Base-by-base conservation (phyloP, 2,113 vertebrate species). In the Colius striatus region DNA sequence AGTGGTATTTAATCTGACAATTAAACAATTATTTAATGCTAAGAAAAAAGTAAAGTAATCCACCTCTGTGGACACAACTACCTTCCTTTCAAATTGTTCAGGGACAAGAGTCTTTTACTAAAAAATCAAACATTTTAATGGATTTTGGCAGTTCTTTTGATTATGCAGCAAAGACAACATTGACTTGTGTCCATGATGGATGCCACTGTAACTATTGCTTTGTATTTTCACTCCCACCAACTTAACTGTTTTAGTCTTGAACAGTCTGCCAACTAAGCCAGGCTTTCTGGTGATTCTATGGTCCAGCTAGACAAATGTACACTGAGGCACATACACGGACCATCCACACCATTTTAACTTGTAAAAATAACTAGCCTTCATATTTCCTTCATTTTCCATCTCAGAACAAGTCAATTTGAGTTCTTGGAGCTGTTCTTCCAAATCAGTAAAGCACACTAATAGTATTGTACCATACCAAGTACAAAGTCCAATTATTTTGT, bases 261-360 rank as follows among this genome's bases (percentile, higher is more conserved):
- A 68, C 57, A 43, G 19, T 68, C 18, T 29, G 41, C 47, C 26
- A 65, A 16, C 73, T 57, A 58, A 51, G n/a, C 17, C 58, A 91
- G 20, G 79, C 22, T 63, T 50, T 19, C 63, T 70, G 32, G 68
- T 94, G 73, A n/a, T 89, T 96, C 92, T 89, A 25, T 48, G 13
- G 23, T 70, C 47, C 41, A 80, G 89, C 55, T 74, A 92, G 76
- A 55, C 76, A 95, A 80, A 93, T 34, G 21, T 36, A 87, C 74
- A 62, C 32, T 58, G 60, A 77, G 41, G 47, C 25, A 90, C 57
- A 62, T 55, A 41, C 61, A 32, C 30, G 73, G 75, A 94, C 82
- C 76, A 87, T 62, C 87, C 66, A 94, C 47, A 79, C 26, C 48
- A 92, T 88, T 95, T 93, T 79, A 34, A 45, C 32, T 88, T 86